These are phyloP conservation scores for Zaprionus vittiger DNA, from an alignment of 1,140 invertebrate genomes.

Conservation along the genomic window DNA sequence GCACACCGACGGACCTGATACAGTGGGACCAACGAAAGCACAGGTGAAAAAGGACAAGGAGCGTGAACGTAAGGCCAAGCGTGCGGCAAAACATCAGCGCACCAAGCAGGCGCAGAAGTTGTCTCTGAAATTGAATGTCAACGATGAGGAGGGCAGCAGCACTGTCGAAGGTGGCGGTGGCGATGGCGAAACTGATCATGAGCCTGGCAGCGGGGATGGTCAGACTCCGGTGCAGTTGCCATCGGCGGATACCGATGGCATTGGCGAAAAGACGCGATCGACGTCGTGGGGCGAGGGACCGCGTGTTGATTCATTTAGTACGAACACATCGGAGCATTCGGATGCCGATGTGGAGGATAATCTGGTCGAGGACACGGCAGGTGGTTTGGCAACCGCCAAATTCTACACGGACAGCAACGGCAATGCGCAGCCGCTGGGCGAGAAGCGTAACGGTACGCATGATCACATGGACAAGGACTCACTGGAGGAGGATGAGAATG, in stretches of 20 bases:
- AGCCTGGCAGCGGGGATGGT: conserved; percentile 13
- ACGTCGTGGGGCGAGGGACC: conserved; percentile 44
- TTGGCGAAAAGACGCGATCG: conserved; percentile 26
- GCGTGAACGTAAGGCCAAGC: conserved; percentile 86
- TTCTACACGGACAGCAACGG: conserved; percentile 77
- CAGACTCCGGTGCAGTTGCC: conserved; percentile 21
- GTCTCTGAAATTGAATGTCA: conserved; percentile 75
- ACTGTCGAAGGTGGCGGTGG: conserved; percentile 9
- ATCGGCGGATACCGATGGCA: conserved; percentile 2
- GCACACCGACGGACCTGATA: conserved; percentile 45
- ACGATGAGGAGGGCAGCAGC: conserved; percentile 27
- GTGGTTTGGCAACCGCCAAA: conserved; percentile 32
- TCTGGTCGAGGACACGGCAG: conserved; percentile 86
- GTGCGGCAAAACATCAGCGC: conserved; percentile 74
- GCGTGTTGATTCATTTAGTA: conserved; percentile 62
- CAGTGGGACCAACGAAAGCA: conserved; percentile 86
- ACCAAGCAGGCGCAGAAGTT: conserved; percentile 67
- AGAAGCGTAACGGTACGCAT: conserved; percentile 86
- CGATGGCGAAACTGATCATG: conserved; percentile 17
- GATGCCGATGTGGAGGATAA: conserved; percentile 94
- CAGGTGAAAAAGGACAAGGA: conserved; percentile 89
- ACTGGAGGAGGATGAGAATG: conserved; percentile 81
- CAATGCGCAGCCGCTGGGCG: conserved; percentile 74
- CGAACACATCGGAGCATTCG: conserved; percentile 87
- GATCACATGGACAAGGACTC: conserved; percentile 86